phyloP scores from a whole-genome alignment of 2,888 invertebrate genomes.

The Oasisia sp. region DNA sequence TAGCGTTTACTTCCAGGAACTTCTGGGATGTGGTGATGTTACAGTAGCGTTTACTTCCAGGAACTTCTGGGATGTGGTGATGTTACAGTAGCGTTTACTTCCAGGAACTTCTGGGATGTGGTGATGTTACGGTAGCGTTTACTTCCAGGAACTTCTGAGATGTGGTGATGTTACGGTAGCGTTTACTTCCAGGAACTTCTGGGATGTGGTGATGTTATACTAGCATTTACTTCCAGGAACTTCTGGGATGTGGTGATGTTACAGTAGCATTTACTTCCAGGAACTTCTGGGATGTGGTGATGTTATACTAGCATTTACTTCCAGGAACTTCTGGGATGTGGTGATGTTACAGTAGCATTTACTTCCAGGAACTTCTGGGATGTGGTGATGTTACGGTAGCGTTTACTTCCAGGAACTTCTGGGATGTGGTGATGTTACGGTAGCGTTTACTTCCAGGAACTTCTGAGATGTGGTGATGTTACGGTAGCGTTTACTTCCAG shows the following conservation, averaged over 20 bases:
- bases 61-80: conserved; percentile 72
- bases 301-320: too few species aligned
- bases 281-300: conserved; percentile 72
- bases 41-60: too few species aligned
- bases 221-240: too few species aligned
- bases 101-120: conserved; percentile 73
- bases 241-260: conserved; percentile 72
- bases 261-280: too few species aligned
- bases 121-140: too few species aligned
- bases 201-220: conserved; percentile 71
- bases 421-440: conserved; percentile 71
- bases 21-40: conserved; percentile 72
- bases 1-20: too few species aligned
- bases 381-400: conserved; percentile 68
- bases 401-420: conserved; percentile 72
- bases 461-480: conserved; percentile 72
- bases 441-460: too few species aligned
- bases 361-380: conserved; percentile 74
- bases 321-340: conserved; percentile 73
- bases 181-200: conserved; percentile 72
- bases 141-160: conserved; percentile 74
- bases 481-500: too few species aligned
- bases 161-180: conserved; percentile 68
- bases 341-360: too few species aligned
- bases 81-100: too few species aligned